Base-by-base conservation (phyloP, 2,888 invertebrate species). In the Nomada hirtipes region DNA sequence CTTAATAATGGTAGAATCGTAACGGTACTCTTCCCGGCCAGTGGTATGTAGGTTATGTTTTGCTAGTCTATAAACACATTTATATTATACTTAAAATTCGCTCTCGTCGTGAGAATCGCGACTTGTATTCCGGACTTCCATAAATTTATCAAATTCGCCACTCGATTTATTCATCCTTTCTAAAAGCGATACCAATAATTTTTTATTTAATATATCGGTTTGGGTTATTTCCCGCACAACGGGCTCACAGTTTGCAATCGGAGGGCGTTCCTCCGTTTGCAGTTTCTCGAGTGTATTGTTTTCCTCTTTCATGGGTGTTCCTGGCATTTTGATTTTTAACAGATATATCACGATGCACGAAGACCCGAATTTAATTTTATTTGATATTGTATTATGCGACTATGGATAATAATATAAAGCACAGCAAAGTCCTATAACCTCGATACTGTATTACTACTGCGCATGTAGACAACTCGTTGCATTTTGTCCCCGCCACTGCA, bases 161-260 rank as follows among this genome's bases (percentile, higher is more conserved):
- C 86, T 84, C 1, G 89, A 89, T 59, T 92, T 92, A 52, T 96
- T 96, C 94, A 96, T 94, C 82, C 95, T 94, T 72, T 95, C 94
- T 81, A 96, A 94, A 77, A 96, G 94, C 0, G 96, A 96, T 75
- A 95, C 94, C 65, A 96, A 93, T 71, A 96, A 93, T 89, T 95
- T 95, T 92, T 96, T 96, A 91, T 97, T 97, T 76, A 96, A 89
- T 84, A 95, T 95, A 91, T 97, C 96, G 0, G 96, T 96, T 92
- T 95, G 95, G 15, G 95, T 95, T 79, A 95, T 92, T 93, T 95
- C 96, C 69, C 95, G 89, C 42, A 89, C 89, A 50, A 87, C 88
- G 15, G 89, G 85, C 44, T 89, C 86, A 57, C 81, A 82, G 20
- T 83, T 86, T 29, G 74, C 60, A 42, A 81, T 73, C 42, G 82